Conservation (phyloP, 2,113 vertebrate genomes). For the Coracopsis vasa region DNA sequence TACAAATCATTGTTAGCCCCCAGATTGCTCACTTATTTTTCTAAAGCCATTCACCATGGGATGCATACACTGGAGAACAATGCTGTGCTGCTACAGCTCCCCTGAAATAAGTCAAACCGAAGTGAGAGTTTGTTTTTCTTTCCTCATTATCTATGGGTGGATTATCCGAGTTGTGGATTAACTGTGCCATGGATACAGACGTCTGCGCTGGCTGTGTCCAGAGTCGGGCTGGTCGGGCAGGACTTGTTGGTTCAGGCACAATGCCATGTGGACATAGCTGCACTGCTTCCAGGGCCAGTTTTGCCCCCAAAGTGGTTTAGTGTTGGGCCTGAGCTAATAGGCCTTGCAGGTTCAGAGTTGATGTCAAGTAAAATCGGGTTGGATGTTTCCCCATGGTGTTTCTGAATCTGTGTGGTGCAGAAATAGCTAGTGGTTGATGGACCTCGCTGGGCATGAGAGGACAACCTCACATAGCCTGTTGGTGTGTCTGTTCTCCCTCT, state of each 20-base stretch:
- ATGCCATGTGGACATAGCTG: neutral
- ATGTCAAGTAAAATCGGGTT: neutral
- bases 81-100: neutral
- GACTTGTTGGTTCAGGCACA: conserved; percentile 33
- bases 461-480: rapidly evolving
- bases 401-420: neutral
- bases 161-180: conserved; percentile 61
- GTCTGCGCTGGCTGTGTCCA: neutral
- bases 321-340: neutral
- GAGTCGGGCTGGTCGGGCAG: neutral
- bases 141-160: conserved; percentile 45
- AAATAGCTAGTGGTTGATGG: neutral
- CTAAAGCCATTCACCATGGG: neutral
- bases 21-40: neutral
- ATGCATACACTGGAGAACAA: neutral
- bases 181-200: conserved; percentile 44
- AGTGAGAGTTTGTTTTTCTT: conserved; percentile 53
- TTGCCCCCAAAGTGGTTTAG: neutral
- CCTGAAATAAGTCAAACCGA: neutral
- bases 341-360: neutral
- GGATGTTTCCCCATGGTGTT: neutral
- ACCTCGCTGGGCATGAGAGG: neutral
- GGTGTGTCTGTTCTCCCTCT: neutral
- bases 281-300: neutral
- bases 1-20: neutral